Percentiles rank a stretch among this genome's conserved stretches.
Conservation (phyloP, 1,140 invertebrate species). For the Lasioglossum albipes region DNA sequence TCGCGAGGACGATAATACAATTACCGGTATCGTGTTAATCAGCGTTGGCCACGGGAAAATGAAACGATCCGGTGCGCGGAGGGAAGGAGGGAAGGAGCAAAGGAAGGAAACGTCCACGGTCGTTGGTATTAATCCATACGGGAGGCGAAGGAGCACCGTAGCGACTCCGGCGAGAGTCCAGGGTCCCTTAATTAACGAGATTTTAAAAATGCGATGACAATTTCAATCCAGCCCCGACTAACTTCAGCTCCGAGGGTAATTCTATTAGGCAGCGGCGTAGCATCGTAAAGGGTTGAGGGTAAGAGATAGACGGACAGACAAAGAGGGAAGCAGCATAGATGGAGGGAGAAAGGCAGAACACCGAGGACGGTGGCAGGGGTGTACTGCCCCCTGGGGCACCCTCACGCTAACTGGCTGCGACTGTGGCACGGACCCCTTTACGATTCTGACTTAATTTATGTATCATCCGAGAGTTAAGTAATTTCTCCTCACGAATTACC, state of each 20-base stretch:
- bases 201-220: conserved; percentile 78
- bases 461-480: conserved; percentile 82
- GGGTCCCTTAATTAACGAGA: conserved; percentile 72
- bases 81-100: neutral
- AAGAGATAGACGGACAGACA: conserved; percentile 52
- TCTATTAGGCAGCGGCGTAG: conserved; percentile 77
- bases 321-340: conserved; percentile 32
- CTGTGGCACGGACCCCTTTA: conserved; percentile 77
- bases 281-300: conserved; percentile 78
- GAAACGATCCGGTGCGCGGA: conserved; percentile 16
- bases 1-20: conserved; percentile 32
- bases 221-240: conserved; percentile 77
- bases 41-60: conserved; percentile 14
- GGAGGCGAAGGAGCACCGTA: conserved; percentile 18
- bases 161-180: neutral
- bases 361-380: conserved; percentile 63
- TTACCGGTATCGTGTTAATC: conserved; percentile 41
- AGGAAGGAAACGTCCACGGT: conserved; percentile 18
- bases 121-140: conserved; percentile 45
- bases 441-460: conserved; percentile 81
- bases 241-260: conserved; percentile 77
- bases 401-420: conserved; percentile 80
- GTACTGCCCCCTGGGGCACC: conserved; percentile 80
- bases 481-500: conserved; percentile 80
- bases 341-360: conserved; percentile 42